phyloP scores from a whole-genome alignment of 2,797 vertebrate genomes.

The Staurois parvus region DNA sequence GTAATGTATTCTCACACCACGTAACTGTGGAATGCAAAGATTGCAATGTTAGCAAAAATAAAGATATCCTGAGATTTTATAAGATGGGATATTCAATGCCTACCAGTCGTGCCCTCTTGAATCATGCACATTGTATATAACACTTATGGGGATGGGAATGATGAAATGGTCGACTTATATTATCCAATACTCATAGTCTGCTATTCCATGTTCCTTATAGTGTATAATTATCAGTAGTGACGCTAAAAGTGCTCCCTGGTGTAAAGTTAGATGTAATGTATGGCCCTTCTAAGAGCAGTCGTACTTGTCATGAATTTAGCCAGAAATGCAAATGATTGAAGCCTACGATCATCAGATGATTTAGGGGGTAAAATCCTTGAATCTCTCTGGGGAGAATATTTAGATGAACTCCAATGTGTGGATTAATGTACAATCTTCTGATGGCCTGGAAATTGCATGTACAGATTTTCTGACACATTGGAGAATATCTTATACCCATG shows the following conservation, averaged over 20 bases:
- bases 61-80: background rate
- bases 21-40: too few species aligned
- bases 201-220: too few species aligned
- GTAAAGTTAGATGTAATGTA: background rate
- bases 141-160: background rate
- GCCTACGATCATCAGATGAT: too few species aligned
- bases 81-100: background rate
- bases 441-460: background rate
- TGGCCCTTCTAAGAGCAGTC: background rate
- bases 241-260: background rate
- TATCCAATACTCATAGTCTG: background rate
- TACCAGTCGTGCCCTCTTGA: background rate
- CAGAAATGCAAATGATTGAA: too few species aligned
- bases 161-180: background rate
- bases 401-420: background rate
- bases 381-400: background rate
- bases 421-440: background rate
- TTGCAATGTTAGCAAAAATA: background rate
- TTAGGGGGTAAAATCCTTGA: background rate
- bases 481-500: background rate
- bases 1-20: too few species aligned
- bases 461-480: too few species aligned
- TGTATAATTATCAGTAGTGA: background rate
- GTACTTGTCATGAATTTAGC: too few species aligned
- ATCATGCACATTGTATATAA: too few species aligned